Base-by-base conservation (phyloP, 2,113 vertebrate genomes). In the Vireo altiloquus region DNA sequence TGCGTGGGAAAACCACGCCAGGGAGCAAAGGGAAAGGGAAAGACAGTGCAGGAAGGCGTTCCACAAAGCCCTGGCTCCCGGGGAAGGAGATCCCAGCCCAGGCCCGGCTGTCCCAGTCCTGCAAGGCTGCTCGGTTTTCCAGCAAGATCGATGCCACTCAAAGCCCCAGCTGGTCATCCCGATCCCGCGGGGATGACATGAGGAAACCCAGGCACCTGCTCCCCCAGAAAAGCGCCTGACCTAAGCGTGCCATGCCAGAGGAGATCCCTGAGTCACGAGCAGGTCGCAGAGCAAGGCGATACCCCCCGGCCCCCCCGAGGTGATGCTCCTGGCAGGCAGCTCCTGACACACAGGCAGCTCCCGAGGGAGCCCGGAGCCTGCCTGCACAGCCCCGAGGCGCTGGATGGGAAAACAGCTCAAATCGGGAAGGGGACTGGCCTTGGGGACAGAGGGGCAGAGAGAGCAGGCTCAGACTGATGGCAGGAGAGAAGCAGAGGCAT, bases 151-250 rank as follows among this genome's bases (percentile, higher is more conserved):
- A 87, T 60, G 81, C 44, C 69, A 53, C 57, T 92, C 83, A 39
- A 39, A 90, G 46, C 46, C 39, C 13, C 1, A 40, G 94, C 90
- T 60, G 72, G 71, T 0, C 8, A 61, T 24, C 54, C 50, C 25
- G 3, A 74, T 65, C 81, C 88, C 50, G 0, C 0, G 24, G 84
- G 87, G 71, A 89, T 1, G 46, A 42, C 10, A 3, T 4, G 61
- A 94, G 93, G 95, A 88, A 94, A 88, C 40, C 90, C 68, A n/a
- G 85, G 88, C 92, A 93, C 66, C 94, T 95, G 96, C 80, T 95
- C 8, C 50, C 87, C 90, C 65, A 86, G 79, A 82, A 92, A 77
- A 83, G 90, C 11, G 6, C 35, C 86, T 95, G 90, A 97, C 76
- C 90, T 93, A 49, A 88, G 85, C 18, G 10, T 20, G 90, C 61